Percentiles rank a stretch among this genome's conserved stretches.
Evolutionary conservation across 2,113 vertebrate genomes (phyloP).

Genomic region (Coryphaenoides rupestris): DNA sequence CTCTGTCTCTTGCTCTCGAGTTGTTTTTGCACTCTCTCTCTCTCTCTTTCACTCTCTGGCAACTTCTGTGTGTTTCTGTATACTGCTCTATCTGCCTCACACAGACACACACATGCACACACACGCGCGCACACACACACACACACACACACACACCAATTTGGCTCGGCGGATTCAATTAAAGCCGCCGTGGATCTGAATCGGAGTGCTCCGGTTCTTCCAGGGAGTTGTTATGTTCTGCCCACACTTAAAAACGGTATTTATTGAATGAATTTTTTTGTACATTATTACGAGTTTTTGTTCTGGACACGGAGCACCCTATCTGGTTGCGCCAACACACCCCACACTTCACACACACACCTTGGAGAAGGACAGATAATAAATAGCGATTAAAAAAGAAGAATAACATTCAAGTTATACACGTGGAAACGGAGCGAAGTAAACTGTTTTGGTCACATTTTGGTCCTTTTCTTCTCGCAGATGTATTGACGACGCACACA

Average conservation of each 20-base stretch:
- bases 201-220: conserved; percentile 35
- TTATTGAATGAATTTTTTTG: conserved; percentile 33
- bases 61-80: conserved; percentile 48
- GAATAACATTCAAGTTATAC: no score
- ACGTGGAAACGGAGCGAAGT: background rate
- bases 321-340: conserved; percentile 13
- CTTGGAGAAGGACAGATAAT: no score
- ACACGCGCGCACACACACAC: background rate
- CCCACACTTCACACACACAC: no score
- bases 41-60: conserved; percentile 4
- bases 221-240: conserved; percentile 38
- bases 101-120: background rate
- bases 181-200: conserved; percentile 31
- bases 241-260: no score
- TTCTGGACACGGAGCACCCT: conserved; percentile 14
- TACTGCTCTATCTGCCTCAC: conserved; percentile 30
- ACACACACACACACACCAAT: conserved; percentile 2
- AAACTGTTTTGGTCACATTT: background rate
- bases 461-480: background rate
- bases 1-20: conserved; percentile 1
- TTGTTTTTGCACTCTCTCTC: background rate
- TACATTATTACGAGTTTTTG: conserved; percentile 28
- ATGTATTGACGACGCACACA: no score
- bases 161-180: conserved; percentile 36
- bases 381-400: no score